Evolutionary conservation across 2,113 vertebrate species (phyloP), one percentile per base, ranked within the genome.

Genomic region (Euleptes europaea): DNA sequence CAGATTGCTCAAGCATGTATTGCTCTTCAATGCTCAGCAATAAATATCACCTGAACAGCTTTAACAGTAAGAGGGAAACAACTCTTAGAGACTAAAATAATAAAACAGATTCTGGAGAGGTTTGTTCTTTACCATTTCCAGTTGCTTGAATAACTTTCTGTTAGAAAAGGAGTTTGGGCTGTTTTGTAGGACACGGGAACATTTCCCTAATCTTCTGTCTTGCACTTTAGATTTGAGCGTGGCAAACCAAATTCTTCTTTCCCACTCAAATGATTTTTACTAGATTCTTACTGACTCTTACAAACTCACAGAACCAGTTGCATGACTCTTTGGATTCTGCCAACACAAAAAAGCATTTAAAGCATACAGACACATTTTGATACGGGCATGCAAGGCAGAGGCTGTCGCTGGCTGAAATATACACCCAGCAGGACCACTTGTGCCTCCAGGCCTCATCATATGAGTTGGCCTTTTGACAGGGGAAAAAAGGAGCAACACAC

Each of bases 21-120:
- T 88, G 86, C 49, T 88, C 3, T 72, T 83, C 51, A 54, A 83
- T 70, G 81, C 2, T 88, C 76, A 90, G 81, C 40, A 86, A 92
- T 82, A 8, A 70, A 87, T 86, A 66, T 0, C 71, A 60, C 67
- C 89, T 81, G 17, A 88, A 82, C 74, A 92, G 78, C n/a, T 31
- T 84, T 79, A 89, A 90, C 51, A 4, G 2, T 70, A 80, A 49
- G 1, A 76, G 47, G 33, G 33, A 5, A 1, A 23, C 2, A 47
- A 0, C 0, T 4, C 66, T 42, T 23, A 91, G 14, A 42, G 87
- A 84, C 84, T 70, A 80, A 91, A 82, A 28, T 4, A 2, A 63
- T 33, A 67, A 42, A 88, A 78, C 84, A 28, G 33, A 19, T 69
- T 69, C 88, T 91, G 82, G 28, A 44, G 51, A 76, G 83, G 72